phyloP scores from a whole-genome alignment of 2,797 vertebrate genomes.

The Scarus forsteni region DNA sequence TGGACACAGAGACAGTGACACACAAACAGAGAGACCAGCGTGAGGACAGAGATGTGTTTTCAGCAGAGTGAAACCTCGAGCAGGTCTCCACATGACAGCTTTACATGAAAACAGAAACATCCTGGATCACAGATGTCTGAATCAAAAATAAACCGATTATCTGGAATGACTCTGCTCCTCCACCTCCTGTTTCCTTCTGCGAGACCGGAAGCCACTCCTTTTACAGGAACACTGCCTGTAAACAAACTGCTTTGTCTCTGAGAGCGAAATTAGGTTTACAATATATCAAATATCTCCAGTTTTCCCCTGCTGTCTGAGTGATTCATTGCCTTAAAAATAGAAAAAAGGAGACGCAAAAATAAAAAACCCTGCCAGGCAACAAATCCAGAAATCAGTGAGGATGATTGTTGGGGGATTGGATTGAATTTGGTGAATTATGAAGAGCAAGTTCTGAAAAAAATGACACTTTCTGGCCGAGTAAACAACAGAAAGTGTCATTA shows the following conservation, averaged over 20 bases:
- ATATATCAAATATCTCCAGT: neutral
- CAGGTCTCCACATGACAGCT: neutral
- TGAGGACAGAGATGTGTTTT: neutral
- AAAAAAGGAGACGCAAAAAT: neutral
- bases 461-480: too few species aligned
- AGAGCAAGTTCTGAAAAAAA: neutral
- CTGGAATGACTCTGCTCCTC: constrained; percentile 1
- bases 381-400: neutral
- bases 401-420: too few species aligned
- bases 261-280: neutral
- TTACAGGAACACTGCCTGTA: too few species aligned
- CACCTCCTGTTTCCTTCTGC: too few species aligned
- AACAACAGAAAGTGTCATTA: too few species aligned
- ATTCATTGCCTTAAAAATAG: neutral
- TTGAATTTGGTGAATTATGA: neutral
- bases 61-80: neutral
- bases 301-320: neutral
- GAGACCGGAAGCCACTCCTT: too few species aligned
- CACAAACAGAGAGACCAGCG: neutral
- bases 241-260: too few species aligned
- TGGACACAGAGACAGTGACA: neutral
- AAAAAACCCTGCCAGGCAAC: neutral
- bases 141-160: too few species aligned
- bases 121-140: neutral
- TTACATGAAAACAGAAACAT: neutral